These are phyloP conservation scores for Rapana venosa DNA, from an alignment of 2,888 invertebrate genomes.

Conservation along the genomic window DNA sequence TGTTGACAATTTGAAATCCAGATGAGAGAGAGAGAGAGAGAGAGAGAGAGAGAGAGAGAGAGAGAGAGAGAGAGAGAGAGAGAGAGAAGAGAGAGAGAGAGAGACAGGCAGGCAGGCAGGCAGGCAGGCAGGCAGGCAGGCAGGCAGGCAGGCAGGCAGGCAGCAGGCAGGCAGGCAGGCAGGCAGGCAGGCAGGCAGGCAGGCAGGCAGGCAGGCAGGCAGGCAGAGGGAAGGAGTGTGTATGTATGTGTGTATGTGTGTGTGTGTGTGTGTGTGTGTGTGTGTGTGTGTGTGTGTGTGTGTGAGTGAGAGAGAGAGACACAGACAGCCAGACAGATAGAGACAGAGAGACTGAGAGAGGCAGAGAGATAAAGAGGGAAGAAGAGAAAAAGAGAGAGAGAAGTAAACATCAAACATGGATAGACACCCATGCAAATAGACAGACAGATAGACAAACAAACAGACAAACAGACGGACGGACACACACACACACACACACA, in stretches of 20 bases:
- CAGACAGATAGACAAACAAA: too few relatives aligned
- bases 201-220: background rate
- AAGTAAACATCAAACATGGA: too few relatives aligned
- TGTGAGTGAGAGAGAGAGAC: background rate
- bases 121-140: too few relatives aligned
- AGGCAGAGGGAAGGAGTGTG: background rate
- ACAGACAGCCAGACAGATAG: background rate
- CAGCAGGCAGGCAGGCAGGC: too few relatives aligned
- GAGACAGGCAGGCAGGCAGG: background rate
- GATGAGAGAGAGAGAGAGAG: slow-evolving; percentile 29
- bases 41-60: background rate
- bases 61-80: background rate
- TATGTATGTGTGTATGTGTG: background rate
- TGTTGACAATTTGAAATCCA: background rate
- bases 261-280: slow-evolving; percentile 27
- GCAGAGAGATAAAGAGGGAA: too few relatives aligned
- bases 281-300: slow-evolving; percentile 29
- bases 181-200: too few relatives aligned
- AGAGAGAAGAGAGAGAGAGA: background rate
- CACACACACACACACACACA: slow-evolving; percentile 26
- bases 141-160: too few relatives aligned
- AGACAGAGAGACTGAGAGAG: too few relatives aligned
- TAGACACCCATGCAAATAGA: too few relatives aligned
- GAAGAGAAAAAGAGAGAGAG: too few relatives aligned
- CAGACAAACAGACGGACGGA: background rate